A percentile compares a stretch with the other conserved stretches of the same genome.
These are phyloP conservation scores for Mesoligia furuncula DNA, from an alignment of 2,888 invertebrate genomes.

Conservation along the genomic window DNA sequence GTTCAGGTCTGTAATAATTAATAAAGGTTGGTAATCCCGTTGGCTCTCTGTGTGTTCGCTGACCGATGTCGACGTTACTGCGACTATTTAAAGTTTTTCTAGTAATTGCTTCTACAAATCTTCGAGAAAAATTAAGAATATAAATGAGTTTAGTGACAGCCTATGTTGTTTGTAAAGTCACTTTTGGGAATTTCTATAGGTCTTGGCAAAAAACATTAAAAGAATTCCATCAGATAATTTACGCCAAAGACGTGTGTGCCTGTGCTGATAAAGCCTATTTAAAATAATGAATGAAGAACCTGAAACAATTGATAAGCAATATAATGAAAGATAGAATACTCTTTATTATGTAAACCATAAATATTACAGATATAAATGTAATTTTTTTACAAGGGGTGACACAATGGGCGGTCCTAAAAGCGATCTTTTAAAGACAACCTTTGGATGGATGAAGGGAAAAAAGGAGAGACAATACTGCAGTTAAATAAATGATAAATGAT, in stretches of 20 bases:
- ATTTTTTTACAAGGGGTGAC: too few species aligned
- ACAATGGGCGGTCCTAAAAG: too few species aligned
- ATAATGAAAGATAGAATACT: background rate
- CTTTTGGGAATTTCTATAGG: background rate
- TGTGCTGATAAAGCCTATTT: background rate
- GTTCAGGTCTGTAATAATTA: conserved; percentile 61
- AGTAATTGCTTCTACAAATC: conserved; percentile 12
- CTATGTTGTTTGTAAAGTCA: background rate
- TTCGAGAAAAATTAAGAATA: background rate
- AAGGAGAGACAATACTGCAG: too few species aligned
- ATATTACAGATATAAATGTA: too few species aligned
- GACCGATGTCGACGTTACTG: conserved; percentile 38
- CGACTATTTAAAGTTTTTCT: conserved; percentile 24
- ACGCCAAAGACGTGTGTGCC: background rate
- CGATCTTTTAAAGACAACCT: too few species aligned
- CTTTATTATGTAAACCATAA: too few species aligned
- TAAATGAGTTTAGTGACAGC: conserved; percentile 1
- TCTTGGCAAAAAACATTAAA: conserved; percentile 5
- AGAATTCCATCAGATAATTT: background rate
- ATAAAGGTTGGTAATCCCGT: conserved; percentile 57
- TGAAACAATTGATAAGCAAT: background rate
- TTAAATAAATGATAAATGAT: too few species aligned
- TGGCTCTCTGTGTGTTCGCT: conserved; percentile 25
- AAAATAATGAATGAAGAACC: background rate
- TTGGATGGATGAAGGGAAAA: too few species aligned